Base-by-base conservation (phyloP, 2,888 invertebrate species). In the Clepsis dumicolana region DNA sequence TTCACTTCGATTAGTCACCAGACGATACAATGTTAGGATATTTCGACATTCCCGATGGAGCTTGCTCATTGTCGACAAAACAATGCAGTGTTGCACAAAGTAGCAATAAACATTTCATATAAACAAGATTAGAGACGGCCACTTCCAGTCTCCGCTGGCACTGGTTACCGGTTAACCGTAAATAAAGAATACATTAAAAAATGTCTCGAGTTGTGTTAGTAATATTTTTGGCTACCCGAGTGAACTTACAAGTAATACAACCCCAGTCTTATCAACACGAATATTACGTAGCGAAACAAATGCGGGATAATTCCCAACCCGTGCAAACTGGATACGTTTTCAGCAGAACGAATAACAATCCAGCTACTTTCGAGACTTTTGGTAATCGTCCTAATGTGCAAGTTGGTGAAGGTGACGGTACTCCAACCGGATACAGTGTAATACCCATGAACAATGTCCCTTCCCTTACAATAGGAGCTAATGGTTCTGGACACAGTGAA, bases 101-200 rank as follows among this genome's bases (percentile, higher is more conserved):
- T 80, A 80, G 82, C 79, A 76, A 82, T 81, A 86, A 87, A 86
- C 86, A 86, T 80, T 48, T 83, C 79, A 87, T 90, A 91, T 85
- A 91, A 86, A 83, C 85, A 82, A 75, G 74, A 80, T 82, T 81
- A 76, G 78, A 71, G 77, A 80, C 79, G 74, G 75, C 65, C 72
- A 80, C 76, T 86, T 86, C 81, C 90, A 91, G 89, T 90, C 76
- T 71, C 76, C 71, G 66, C 75, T 71, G 65, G 64, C 64, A 64
- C 73, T 73, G 71, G 74, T 70, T 69, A 64, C 73, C 56, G 77
- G 71, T 78, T 74, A 80, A 84, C 84, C 84, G 85, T 81, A 71
- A 70, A 78, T 77, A 29, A 50, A 44, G 18, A 44, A 44, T 18
- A 44, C 16, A 18, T 44, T 18, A 44, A 82, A n/a, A 72, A 72